Evolutionary conservation across 2,888 invertebrate genomes (phyloP).

Genomic region (Ornithoptera alexandrae): DNA sequence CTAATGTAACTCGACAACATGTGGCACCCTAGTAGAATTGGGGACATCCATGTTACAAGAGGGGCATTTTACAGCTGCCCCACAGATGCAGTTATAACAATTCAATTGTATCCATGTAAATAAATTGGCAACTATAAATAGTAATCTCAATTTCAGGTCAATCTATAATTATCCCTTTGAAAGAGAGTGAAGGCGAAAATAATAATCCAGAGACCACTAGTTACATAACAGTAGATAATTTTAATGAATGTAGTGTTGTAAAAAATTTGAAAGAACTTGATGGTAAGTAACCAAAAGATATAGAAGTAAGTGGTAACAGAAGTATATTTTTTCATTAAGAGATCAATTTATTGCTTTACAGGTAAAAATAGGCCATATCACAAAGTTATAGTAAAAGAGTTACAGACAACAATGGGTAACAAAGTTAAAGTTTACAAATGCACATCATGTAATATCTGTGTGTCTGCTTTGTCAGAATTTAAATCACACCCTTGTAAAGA

Average conservation of each 20-base stretch:
- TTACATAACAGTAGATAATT: slow-evolving; percentile 80
- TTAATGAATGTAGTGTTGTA: slow-evolving; percentile 67
- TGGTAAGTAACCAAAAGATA: slow-evolving; percentile 35
- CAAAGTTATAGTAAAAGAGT: slow-evolving; percentile 60
- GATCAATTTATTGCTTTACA: slow-evolving; percentile 33
- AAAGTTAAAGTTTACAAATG: slow-evolving; percentile 60
- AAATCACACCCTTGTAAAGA: slow-evolving; percentile 59
- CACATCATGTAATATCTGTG: slow-evolving; percentile 56
- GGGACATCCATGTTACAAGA: too few species aligned
- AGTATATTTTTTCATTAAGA: neutral
- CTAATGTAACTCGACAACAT: too few species aligned
- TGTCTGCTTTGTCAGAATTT: slow-evolving; percentile 55
- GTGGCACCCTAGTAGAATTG: too few species aligned
- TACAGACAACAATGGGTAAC: slow-evolving; percentile 46
- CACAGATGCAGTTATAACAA: too few species aligned
- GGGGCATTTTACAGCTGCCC: too few species aligned
- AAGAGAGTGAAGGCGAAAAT: slow-evolving; percentile 70
- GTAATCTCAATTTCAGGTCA: neutral
- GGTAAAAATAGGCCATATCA: slow-evolving; percentile 55
- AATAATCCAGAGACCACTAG: slow-evolving; percentile 73
- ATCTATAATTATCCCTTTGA: slow-evolving; percentile 7
- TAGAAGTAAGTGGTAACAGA: neutral
- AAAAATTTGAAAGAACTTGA: slow-evolving; percentile 44
- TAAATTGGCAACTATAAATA: neutral
- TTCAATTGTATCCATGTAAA: neutral